Conservation (phyloP, 1,140 invertebrate species). For the Mercenaria mercenaria region DNA sequence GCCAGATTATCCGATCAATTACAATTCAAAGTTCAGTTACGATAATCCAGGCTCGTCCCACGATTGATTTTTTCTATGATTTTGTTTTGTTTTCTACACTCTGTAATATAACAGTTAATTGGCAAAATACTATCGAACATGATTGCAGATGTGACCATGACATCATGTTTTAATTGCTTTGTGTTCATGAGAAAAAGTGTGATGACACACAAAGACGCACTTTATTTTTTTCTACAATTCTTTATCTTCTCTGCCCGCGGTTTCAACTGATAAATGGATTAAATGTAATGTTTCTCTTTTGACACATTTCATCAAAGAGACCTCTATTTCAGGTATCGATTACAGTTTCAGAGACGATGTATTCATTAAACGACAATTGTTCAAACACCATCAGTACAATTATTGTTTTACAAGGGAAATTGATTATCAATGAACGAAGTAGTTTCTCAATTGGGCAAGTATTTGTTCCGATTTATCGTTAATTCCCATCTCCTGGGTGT, state of each 20-base stretch:
- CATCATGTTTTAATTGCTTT: background rate
- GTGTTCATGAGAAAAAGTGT: too few species aligned
- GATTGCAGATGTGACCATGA: too few species aligned
- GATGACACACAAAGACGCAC: conserved; percentile 23
- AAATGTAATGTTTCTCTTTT: conserved; percentile 35
- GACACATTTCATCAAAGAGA: conserved; percentile 13
- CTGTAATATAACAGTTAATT: too few species aligned
- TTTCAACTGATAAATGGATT: conserved; percentile 13
- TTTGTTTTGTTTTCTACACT: too few species aligned
- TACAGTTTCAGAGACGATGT: conserved; percentile 3
- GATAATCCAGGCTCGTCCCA: too few species aligned
- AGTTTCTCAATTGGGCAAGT: background rate
- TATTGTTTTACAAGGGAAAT: conserved; percentile 57
- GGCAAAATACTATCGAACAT: too few species aligned
- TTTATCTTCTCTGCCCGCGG: background rate
- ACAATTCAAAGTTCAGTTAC: too few species aligned
- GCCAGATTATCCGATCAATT: too few species aligned
- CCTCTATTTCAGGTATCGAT: conserved; percentile 25
- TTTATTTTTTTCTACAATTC: background rate
- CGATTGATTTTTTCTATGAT: too few species aligned
- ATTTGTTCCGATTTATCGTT: conserved; percentile 43
- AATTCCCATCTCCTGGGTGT: conserved; percentile 27
- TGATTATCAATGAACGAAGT: conserved; percentile 47
- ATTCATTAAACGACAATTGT: conserved; percentile 42
- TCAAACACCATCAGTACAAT: conserved; percentile 25